phyloP scores from a whole-genome alignment of 1,140 invertebrate genomes.

The Scaptodrosophila lebanonensis region DNA sequence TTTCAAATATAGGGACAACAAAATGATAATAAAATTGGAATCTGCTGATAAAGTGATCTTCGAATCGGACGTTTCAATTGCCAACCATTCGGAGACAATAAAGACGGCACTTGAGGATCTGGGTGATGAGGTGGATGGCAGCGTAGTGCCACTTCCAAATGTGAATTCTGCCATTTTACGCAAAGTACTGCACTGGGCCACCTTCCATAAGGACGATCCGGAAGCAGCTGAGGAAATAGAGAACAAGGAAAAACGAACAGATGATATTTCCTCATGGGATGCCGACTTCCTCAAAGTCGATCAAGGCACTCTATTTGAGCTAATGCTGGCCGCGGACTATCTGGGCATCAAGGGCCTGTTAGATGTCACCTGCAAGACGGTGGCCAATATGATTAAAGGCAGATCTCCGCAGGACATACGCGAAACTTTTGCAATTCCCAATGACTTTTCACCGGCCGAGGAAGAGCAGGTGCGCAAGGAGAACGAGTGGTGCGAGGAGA shows the following conservation, averaged over 20 bases:
- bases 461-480: slow-evolving; percentile 98
- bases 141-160: slow-evolving; percentile 96
- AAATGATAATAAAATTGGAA: slow-evolving; percentile 92
- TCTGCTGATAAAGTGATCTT: slow-evolving; percentile 98
- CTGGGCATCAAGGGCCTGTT: slow-evolving; percentile 97
- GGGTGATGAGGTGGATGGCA: slow-evolving; percentile 96
- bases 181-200: slow-evolving; percentile 98
- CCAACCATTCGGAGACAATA: slow-evolving; percentile 98
- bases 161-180: slow-evolving; percentile 98
- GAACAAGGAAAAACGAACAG: slow-evolving; percentile 98
- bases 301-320: slow-evolving; percentile 97
- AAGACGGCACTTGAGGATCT: slow-evolving; percentile 99
- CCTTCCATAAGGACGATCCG: slow-evolving; percentile 94
- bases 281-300: slow-evolving; percentile 99
- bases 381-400: slow-evolving; percentile 99
- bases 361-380: slow-evolving; percentile 99
- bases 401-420: slow-evolving; percentile 98
- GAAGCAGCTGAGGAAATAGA: slow-evolving; percentile 97
- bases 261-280: slow-evolving; percentile 99
- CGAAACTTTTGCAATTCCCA: slow-evolving; percentile 99
- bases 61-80: slow-evolving; percentile 97
- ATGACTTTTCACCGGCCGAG: slow-evolving; percentile 97
- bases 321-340: slow-evolving; percentile 98
- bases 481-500: slow-evolving; percentile 99
- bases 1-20: too few species aligned